Conservation (phyloP, 2,888 invertebrate genomes). For the Xestobium rufovillosum region DNA sequence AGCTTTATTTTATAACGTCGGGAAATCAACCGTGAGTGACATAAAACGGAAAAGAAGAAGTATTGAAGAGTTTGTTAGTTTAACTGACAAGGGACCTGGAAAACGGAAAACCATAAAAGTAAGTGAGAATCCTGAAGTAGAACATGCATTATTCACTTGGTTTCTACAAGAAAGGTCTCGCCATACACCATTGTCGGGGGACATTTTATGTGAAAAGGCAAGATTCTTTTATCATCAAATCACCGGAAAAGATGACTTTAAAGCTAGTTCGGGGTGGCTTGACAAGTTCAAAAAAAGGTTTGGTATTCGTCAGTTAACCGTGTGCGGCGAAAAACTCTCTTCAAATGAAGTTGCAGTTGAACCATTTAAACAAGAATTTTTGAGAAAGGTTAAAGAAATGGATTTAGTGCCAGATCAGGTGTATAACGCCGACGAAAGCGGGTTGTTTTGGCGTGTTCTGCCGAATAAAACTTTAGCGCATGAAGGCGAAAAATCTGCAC, state of each 20-base stretch:
- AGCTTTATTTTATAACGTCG: too few species aligned
- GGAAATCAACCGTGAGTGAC: too few species aligned
- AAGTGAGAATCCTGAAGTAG: constrained; percentile 24
- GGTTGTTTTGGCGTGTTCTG: constrained; percentile 12
- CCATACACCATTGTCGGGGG: constrained; percentile 27
- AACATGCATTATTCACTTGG: constrained; percentile 11
- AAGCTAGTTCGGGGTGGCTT: constrained; percentile 31
- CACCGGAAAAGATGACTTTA: constrained; percentile 30
- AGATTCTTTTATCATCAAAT: constrained; percentile 29
- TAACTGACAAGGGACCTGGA: constrained; percentile 28
- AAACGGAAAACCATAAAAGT: constrained; percentile 29
- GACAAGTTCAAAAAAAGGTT: constrained; percentile 33
- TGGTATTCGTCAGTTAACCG: constrained; percentile 25
- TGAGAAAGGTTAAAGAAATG: constrained; percentile 19
- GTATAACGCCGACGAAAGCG: constrained; percentile 15
- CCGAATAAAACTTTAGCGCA: constrained; percentile 15
- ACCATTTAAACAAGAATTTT: constrained; percentile 28
- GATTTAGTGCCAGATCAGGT: constrained; percentile 13
- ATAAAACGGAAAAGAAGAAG: too few species aligned
- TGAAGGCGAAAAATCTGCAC: constrained; percentile 12
- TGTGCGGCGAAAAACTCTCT: constrained; percentile 30
- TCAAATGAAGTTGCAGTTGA: constrained; percentile 19
- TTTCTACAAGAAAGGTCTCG: too few species aligned
- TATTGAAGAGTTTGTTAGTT: too few species aligned
- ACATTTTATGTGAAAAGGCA: constrained; percentile 22